These are phyloP conservation scores for Alcis repandata DNA, from an alignment of 2,888 invertebrate genomes.

Conservation along the genomic window DNA sequence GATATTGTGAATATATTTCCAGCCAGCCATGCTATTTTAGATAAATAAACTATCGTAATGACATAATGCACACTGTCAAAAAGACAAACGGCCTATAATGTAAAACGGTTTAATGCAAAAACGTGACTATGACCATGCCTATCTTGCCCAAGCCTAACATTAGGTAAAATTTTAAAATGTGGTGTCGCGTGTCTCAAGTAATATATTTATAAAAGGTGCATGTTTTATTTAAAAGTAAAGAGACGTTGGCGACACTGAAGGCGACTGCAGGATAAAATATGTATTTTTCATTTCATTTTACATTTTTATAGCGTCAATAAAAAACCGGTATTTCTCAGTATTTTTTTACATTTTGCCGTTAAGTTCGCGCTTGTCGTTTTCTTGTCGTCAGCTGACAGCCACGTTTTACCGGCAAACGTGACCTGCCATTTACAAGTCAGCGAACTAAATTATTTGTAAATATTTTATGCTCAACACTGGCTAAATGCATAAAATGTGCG, in stretches of 20 bases:
- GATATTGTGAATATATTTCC: too few relatives aligned
- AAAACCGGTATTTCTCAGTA: not conserved
- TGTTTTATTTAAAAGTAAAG: slow-evolving; percentile 4
- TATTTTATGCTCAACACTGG: slow-evolving; percentile 2
- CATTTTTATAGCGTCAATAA: slow-evolving; percentile 5
- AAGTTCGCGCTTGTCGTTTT: slow-evolving; percentile 1
- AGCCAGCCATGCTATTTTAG: too few relatives aligned
- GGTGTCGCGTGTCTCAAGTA: not conserved
- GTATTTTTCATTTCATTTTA: slow-evolving; percentile 4
- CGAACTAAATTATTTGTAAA: slow-evolving; percentile 8
- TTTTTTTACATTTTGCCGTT: not conserved
- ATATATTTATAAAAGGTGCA: not conserved
- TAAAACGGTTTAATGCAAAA: too few relatives aligned
- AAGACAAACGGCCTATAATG: too few relatives aligned
- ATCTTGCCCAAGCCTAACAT: too few relatives aligned
- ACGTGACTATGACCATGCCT: too few relatives aligned
- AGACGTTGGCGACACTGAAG: not conserved
- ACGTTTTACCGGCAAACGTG: slow-evolving; percentile 9
- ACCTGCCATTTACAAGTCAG: not conserved
- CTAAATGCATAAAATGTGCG: not conserved
- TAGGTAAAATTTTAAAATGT: not conserved
- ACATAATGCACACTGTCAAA: too few relatives aligned
- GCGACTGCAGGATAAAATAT: slow-evolving; percentile 7
- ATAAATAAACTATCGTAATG: too few relatives aligned
- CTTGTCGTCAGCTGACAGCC: not conserved